Percentiles rank a stretch among this genome's conserved stretches.
Evolutionary conservation across 2,113 vertebrate genomes (phyloP).

Genomic region (Chelonoidis abingdonii): DNA sequence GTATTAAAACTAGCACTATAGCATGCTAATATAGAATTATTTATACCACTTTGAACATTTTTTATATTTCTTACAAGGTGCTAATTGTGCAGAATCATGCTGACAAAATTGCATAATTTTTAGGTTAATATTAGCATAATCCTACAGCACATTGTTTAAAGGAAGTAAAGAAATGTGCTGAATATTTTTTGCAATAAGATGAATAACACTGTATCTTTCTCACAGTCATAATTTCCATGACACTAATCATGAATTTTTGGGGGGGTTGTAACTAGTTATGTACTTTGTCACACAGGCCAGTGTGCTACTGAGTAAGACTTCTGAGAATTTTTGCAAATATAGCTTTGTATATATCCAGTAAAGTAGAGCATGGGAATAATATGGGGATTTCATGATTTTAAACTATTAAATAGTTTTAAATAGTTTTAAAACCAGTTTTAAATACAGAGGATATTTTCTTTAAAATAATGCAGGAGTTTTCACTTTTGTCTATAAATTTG

Average conservation of each 20-base stretch:
- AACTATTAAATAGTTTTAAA: background rate
- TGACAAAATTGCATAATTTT: constrained; percentile 74
- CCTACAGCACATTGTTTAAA: constrained; percentile 47
- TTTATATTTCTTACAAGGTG: constrained; percentile 67
- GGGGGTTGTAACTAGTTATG: background rate
- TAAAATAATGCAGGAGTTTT: background rate
- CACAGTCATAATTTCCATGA: background rate
- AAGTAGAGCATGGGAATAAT: background rate
- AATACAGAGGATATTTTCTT: background rate
- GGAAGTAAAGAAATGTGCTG: constrained; percentile 15
- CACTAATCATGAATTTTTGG: background rate
- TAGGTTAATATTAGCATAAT: constrained; percentile 80
- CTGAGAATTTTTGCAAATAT: background rate
- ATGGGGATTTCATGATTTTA: background rate
- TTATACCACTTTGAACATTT: constrained; percentile 72
- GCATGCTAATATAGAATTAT: constrained; percentile 62
- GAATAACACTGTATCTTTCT: background rate
- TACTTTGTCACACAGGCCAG: background rate
- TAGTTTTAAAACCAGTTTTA: background rate
- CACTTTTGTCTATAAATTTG: rapidly evolving
- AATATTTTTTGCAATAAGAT: constrained; percentile 41
- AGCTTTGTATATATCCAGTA: background rate
- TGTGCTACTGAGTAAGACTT: background rate
- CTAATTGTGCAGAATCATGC: constrained; percentile 77
- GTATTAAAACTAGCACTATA: constrained; percentile 60